Conservation (phyloP, 2,888 invertebrate genomes). For the Pseudococcus longispinus region DNA sequence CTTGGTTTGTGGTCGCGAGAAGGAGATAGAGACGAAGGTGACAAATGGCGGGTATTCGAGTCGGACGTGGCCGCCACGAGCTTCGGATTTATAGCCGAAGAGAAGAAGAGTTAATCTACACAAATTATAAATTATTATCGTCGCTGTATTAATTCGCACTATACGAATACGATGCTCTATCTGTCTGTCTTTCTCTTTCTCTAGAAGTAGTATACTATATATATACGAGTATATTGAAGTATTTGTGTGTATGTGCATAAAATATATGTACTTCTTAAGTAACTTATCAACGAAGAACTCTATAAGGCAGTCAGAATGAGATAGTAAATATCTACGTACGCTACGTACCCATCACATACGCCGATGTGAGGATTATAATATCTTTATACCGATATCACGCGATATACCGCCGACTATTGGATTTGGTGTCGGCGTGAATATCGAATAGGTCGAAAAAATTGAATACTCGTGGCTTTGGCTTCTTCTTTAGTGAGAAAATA, state of each 20-base stretch:
- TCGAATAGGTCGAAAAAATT: not conserved
- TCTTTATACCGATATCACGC: not conserved
- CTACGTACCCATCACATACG: not conserved
- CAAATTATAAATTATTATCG: constrained; percentile 5
- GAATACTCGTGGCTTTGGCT: no score
- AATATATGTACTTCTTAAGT: not conserved
- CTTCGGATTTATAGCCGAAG: not conserved
- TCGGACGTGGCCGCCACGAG: not conserved
- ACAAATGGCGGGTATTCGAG: not conserved
- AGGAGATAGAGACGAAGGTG: not conserved
- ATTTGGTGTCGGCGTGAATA: not conserved
- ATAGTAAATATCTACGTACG: not conserved
- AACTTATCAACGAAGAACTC: not conserved
- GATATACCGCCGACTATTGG: not conserved
- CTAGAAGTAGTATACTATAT: not conserved
- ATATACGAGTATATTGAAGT: not conserved
- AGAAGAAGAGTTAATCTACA: not conserved
- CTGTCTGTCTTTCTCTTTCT: not conserved
- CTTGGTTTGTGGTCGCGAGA: not conserved
- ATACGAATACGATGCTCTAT: not conserved
- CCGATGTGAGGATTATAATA: not conserved
- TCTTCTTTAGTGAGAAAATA: not conserved
- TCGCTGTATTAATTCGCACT: not conserved
- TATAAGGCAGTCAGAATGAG: not conserved
- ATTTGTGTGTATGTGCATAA: not conserved